Evolutionary conservation across 2,888 invertebrate species (phyloP).

Genomic region (Gymnosoma rotundatum): DNA sequence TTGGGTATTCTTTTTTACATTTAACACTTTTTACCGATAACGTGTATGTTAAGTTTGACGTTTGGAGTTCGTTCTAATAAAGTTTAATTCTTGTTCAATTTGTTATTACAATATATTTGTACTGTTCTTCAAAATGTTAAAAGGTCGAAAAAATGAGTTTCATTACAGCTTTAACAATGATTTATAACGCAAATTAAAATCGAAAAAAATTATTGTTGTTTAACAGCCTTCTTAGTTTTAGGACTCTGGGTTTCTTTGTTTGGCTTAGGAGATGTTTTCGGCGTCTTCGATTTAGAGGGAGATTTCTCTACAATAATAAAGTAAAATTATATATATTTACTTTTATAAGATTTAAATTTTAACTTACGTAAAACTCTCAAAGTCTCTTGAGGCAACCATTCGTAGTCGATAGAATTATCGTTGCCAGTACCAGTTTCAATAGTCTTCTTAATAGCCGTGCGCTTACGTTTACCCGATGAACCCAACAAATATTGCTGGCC

Average conservation of each 20-base stretch:
- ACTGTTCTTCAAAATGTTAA: too few species aligned
- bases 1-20: too few species aligned
- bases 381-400: slow-evolving; percentile 98
- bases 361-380: slow-evolving; percentile 91
- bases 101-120: too few species aligned
- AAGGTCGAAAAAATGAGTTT: too few species aligned
- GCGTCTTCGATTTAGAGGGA: slow-evolving; percentile 85
- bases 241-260: slow-evolving; percentile 86
- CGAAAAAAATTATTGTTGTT: slow-evolving; percentile 57
- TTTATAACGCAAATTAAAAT: too few species aligned
- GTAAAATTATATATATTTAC: not conserved
- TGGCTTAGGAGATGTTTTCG: slow-evolving; percentile 83
- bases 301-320: slow-evolving; percentile 87
- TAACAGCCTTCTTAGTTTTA: slow-evolving; percentile 86
- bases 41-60: too few species aligned
- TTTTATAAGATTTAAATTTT: not conserved
- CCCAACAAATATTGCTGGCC: slow-evolving; percentile 94
- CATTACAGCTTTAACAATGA: too few species aligned
- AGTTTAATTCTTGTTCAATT: too few species aligned
- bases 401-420: slow-evolving; percentile 96
- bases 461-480: slow-evolving; percentile 89
- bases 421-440: slow-evolving; percentile 96
- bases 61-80: too few species aligned
- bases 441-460: slow-evolving; percentile 84
- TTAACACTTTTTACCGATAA: too few species aligned